These are phyloP conservation scores for Trachythela sp. DNA, from an alignment of 64 coral and sea anemone species.

Conservation along the genomic window DNA sequence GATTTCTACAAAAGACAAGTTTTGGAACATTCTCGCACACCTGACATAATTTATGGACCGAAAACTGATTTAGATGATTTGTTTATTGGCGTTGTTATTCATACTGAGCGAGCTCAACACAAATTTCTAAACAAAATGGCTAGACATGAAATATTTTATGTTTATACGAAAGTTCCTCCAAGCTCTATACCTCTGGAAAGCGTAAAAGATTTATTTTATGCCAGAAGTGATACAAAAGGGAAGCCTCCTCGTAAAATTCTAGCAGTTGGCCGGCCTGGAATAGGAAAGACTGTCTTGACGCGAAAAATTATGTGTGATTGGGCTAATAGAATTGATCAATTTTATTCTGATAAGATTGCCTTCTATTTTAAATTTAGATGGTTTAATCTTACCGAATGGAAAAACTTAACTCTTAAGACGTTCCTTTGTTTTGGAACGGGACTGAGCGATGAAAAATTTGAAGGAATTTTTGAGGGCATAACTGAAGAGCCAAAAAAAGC, in stretches of 20 bases:
- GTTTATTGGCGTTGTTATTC: neutral
- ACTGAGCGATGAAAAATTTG: neutral
- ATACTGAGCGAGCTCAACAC: neutral
- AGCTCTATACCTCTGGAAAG: neutral
- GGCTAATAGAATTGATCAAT: neutral
- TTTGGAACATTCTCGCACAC: no score
- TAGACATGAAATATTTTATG: neutral
- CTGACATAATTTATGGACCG: no score
- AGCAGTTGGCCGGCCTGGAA: neutral
- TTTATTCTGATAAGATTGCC: neutral
- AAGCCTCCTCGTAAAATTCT: neutral
- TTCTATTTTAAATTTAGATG: neutral
- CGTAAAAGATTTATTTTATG: neutral
- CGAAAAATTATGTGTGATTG: neutral
- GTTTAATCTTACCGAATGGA: no score
- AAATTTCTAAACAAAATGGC: neutral
- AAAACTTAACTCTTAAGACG: neutral
- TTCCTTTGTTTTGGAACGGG: neutral
- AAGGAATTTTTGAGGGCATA: neutral
- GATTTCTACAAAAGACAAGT: no score
- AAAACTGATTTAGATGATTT: neutral
- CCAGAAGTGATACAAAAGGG: neutral
- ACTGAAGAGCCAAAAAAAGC: neutral
- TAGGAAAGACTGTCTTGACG: neutral
- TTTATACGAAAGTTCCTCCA: neutral